Evolutionary conservation across 1,140 invertebrate species (phyloP), one percentile per base, ranked within the genome.

Genomic region (Thaumetopoea pityocampa): DNA sequence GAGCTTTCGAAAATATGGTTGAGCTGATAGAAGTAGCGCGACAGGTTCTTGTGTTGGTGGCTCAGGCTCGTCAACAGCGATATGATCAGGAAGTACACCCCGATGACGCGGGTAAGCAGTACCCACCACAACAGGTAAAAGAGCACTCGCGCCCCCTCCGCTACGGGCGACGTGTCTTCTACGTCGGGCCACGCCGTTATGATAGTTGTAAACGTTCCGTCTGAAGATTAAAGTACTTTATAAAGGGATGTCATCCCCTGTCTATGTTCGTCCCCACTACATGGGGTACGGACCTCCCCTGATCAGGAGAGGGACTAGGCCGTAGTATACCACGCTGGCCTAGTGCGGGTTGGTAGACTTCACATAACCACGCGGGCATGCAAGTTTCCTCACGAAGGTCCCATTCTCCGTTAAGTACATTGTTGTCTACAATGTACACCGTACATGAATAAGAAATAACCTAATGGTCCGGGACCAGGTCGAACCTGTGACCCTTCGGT

Each of bases 71-170:
- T 60, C 0, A 54, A 52, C 4, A 57, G 40, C 0, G 45, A 32
- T 3, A 73, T 62, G 5, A 65, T 46, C 1, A 69, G 5, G 0
- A 67, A 17, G 19, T 66, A 68, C 1, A 40, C 46, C 0, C 48
- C 57, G 1, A 57, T 55, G 3, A 65, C 22, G 1, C 65, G 51
- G 5, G 27, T 17, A 28, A 69, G 33, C 3, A 69, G 64, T 0
- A 65, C 16, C 69, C 71, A 79, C 74, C 74, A 79, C 0, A 55
- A 4, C 2, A 73, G 15, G 28, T 69, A 71, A 17, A 18, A 27
- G 0, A 56, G 7, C 0, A 65, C 22, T 11, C 74, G 50, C 2
- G 30, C 47, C 1, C 51, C 12, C 10, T 40, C 24, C 2, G 74
- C 64, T n/a, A 27, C 1, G 4, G 5, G n/a, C 9, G 53, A 51